Evolutionary conservation across 2,797 vertebrate species (phyloP).

Genomic region (Danio aesculapii): DNA sequence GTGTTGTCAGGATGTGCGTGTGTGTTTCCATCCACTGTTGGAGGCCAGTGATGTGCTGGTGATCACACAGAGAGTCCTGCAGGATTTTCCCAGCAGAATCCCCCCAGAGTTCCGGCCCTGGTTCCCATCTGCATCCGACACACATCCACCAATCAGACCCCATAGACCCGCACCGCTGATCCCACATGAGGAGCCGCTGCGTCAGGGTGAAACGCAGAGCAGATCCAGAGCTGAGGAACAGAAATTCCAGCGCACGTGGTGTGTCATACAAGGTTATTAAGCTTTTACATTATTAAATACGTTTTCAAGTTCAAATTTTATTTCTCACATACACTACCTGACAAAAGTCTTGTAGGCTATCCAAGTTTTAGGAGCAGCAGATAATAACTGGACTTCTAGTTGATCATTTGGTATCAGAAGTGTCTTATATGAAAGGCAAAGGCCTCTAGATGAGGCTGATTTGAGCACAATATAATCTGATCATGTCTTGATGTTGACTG

Average conservation of each 20-base stretch:
- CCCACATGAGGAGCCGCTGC: conserved; percentile 66
- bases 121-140: conserved; percentile 77
- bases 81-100: conserved; percentile 81
- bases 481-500: no score
- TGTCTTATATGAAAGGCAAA: no score
- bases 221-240: background rate
- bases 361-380: no score
- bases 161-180: conserved; percentile 82
- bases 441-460: no score
- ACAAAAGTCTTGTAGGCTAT: no score
- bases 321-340: no score
- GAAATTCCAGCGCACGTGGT: conserved; percentile 84
- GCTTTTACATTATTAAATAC: no score
- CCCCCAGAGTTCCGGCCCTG: conserved; percentile 85
- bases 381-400: no score
- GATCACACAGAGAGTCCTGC: conserved; percentile 81
- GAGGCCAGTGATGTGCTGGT: conserved; percentile 73
- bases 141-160: conserved; percentile 84
- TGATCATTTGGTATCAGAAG: no score
- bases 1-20: conserved; percentile 84
- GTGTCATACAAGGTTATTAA: conserved; percentile 66
- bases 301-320: no score
- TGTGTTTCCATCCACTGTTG: conserved; percentile 81
- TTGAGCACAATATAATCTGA: no score
- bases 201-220: background rate